These are phyloP conservation scores for Metaphire vulgaris DNA, from an alignment of 1,140 invertebrate species.

Conservation along the genomic window DNA sequence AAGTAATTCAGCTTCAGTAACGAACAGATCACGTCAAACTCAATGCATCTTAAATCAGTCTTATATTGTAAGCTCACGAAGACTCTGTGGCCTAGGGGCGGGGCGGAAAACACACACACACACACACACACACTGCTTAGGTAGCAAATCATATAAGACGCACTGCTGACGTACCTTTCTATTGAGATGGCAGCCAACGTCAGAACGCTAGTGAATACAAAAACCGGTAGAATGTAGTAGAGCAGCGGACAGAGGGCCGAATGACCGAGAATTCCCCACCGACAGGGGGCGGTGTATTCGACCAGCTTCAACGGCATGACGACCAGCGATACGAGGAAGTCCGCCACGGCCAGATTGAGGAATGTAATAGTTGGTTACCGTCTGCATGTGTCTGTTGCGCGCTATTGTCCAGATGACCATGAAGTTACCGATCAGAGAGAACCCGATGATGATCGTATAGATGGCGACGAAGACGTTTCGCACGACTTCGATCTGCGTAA, in stretches of 20 bases:
- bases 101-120: no score
- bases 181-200: constrained; percentile 55
- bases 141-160: no score
- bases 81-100: no score
- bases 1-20: no score
- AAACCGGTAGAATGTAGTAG: constrained; percentile 50
- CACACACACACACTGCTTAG: no score
- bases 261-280: constrained; percentile 47
- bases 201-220: constrained; percentile 52
- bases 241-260: constrained; percentile 50
- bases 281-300: constrained; percentile 51
- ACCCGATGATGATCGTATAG: constrained; percentile 48
- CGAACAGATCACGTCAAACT: no score
- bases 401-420: constrained; percentile 45
- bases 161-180: constrained; percentile 51
- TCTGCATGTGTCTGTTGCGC: constrained; percentile 54
- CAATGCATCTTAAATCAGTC: no score
- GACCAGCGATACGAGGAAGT: constrained; percentile 53
- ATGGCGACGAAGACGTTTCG: constrained; percentile 37
- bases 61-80: no score
- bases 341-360: constrained; percentile 54
- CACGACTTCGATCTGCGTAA: background rate
- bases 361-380: constrained; percentile 56
- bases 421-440: constrained; percentile 47
- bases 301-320: constrained; percentile 55